These are phyloP conservation scores for Ariolimax columbianus DNA, from an alignment of 2,888 invertebrate species.

Conservation along the genomic window DNA sequence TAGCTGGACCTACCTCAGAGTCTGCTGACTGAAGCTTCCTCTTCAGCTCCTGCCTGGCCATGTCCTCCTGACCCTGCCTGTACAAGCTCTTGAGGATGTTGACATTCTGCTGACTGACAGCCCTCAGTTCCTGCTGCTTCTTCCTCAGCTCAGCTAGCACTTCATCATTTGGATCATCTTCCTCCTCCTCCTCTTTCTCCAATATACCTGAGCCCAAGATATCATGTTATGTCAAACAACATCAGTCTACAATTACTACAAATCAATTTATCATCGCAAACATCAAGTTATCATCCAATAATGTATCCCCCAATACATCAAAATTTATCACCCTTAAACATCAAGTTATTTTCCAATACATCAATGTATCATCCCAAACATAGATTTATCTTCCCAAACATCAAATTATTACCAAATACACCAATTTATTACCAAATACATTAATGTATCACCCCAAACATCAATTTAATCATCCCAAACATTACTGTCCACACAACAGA, in stretches of 20 bases:
- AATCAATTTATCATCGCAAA: too few species aligned
- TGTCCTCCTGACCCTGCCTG: slow-evolving; percentile 87
- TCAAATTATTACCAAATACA: too few species aligned
- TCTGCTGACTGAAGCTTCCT: slow-evolving; percentile 87
- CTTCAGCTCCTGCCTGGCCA: slow-evolving; percentile 87
- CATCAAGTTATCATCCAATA: too few species aligned
- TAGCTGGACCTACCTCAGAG: slow-evolving; percentile 77
- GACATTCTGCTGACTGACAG: slow-evolving; percentile 84
- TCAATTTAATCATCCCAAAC: too few species aligned
- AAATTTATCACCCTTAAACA: too few species aligned
- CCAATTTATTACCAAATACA: too few species aligned
- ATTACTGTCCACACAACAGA: background rate
- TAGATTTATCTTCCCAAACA: too few species aligned
- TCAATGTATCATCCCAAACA: too few species aligned
- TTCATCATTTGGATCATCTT: slow-evolving; percentile 84
- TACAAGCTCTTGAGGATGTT: slow-evolving; percentile 85
- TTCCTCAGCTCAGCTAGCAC: slow-evolving; percentile 91
- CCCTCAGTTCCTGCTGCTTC: slow-evolving; percentile 86
- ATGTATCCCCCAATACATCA: too few species aligned
- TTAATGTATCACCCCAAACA: too few species aligned
- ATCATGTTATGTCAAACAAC: background rate
- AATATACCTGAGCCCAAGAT: slow-evolving; percentile 69
- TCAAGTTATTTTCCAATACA: too few species aligned
- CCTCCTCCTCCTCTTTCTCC: slow-evolving; percentile 75
- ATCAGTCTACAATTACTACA: too few species aligned